phyloP scores from a whole-genome alignment of 2,113 vertebrate species.

The Charina bottae region DNA sequence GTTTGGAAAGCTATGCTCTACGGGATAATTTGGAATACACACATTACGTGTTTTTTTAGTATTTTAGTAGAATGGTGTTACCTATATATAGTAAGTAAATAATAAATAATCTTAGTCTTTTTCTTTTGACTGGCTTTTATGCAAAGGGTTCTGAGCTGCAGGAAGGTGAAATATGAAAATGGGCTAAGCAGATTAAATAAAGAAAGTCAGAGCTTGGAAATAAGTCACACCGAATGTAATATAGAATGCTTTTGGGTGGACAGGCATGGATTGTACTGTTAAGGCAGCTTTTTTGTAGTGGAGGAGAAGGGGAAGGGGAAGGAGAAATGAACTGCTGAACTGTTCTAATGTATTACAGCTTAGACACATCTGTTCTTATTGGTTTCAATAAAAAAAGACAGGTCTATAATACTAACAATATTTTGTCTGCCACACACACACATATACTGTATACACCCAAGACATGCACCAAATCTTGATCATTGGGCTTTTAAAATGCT shows the following conservation, averaged over 20 bases:
- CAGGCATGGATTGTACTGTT: background rate
- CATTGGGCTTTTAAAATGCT: background rate
- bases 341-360: background rate
- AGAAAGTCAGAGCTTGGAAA: too few species aligned
- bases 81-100: background rate
- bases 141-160: background rate
- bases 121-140: too few species aligned
- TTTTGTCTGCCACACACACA: background rate
- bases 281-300: background rate
- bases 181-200: background rate
- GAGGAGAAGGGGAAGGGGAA: too few species aligned
- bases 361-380: constrained; percentile 11
- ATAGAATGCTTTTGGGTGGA: too few species aligned
- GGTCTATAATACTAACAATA: background rate
- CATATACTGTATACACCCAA: too few species aligned
- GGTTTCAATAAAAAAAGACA: background rate
- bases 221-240: too few species aligned
- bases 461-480: background rate
- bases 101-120: background rate
- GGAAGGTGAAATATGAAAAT: background rate
- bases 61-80: too few species aligned
- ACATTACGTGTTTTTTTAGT: too few species aligned
- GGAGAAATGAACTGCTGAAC: background rate
- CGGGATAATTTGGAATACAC: too few species aligned
- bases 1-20: too few species aligned